phyloP scores from a whole-genome alignment of 2,888 invertebrate species.

The Thumatha senex region DNA sequence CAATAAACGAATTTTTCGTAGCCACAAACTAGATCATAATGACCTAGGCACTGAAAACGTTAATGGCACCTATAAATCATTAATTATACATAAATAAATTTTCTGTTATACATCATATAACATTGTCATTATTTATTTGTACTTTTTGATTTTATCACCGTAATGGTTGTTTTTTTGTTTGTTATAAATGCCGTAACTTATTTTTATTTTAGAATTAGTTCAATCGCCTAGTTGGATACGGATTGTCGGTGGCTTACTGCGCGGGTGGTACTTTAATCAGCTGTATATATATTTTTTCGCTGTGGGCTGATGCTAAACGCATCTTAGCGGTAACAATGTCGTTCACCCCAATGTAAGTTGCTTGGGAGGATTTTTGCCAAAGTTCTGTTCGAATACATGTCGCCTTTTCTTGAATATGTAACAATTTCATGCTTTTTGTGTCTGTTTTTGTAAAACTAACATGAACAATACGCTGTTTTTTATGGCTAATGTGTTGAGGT shows the following conservation, averaged over 20 bases:
- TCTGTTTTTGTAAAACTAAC: background rate
- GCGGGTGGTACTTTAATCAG: conserved; percentile 42
- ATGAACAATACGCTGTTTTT: no score
- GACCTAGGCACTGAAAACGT: no score
- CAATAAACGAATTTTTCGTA: background rate
- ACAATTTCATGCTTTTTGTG: conserved; percentile 11
- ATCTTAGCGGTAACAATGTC: conserved; percentile 63
- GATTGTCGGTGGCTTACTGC: conserved; percentile 56
- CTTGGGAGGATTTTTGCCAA: conserved; percentile 31
- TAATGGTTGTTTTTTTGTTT: conserved; percentile 21
- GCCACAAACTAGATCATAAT: conserved; percentile 1
- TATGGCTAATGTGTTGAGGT: no score
- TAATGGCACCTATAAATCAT: no score
- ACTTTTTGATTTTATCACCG: conserved; percentile 29
- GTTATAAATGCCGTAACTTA: conserved; percentile 26
- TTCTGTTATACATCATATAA: background rate
- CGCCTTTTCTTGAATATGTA: conserved; percentile 10
- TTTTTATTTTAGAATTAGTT: conserved; percentile 67
- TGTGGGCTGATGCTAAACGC: conserved; percentile 40
- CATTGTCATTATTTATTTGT: conserved; percentile 8
- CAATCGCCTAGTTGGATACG: conserved; percentile 49
- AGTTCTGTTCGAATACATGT: conserved; percentile 17
- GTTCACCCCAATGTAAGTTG: conserved; percentile 79
- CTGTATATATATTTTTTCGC: conserved; percentile 35
- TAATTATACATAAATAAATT: background rate